phyloP scores from a whole-genome alignment of 2,113 vertebrate species.

The Pachypanchax playfairii region DNA sequence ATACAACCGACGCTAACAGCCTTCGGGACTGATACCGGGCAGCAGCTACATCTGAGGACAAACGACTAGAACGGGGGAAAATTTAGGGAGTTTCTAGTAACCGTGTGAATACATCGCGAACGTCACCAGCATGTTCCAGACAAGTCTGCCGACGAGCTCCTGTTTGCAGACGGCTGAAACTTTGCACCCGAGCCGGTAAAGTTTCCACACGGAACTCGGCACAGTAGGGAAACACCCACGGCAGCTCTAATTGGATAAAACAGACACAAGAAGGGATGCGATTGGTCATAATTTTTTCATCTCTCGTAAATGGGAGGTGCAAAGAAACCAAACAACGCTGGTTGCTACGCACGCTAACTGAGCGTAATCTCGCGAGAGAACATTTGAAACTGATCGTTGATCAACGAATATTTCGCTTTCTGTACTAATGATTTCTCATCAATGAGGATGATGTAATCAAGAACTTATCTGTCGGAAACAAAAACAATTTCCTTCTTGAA shows the following conservation, averaged over 20 bases:
- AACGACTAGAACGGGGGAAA: background rate
- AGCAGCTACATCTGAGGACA: background rate
- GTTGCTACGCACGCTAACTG: slow-evolving; percentile 71
- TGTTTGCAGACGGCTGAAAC: slow-evolving; percentile 93
- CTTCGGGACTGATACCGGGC: slow-evolving; percentile 1
- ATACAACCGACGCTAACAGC: slow-evolving; percentile 39
- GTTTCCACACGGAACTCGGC: slow-evolving; percentile 92
- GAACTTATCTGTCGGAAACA: no score
- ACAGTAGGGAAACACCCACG: slow-evolving; percentile 39
- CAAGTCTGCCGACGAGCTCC: slow-evolving; percentile 48
- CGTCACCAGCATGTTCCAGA: slow-evolving; percentile 30
- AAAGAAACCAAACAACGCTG: slow-evolving; percentile 14
- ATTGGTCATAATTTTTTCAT: slow-evolving; percentile 39
- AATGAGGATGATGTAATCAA: background rate
- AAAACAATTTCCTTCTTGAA: background rate
- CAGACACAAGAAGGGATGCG: accelerated
- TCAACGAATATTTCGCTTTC: background rate
- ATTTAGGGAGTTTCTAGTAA: background rate
- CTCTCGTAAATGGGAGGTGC: slow-evolving; percentile 20
- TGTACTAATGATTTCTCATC: background rate
- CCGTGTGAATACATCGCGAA: background rate
- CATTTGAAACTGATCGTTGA: background rate
- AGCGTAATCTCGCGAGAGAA: slow-evolving; percentile 41
- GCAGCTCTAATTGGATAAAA: slow-evolving; percentile 37
- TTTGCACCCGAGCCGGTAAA: slow-evolving; percentile 97